These are phyloP conservation scores for Nesoenas mayeri DNA, from an alignment of 2,113 vertebrate species.

Conservation along the genomic window DNA sequence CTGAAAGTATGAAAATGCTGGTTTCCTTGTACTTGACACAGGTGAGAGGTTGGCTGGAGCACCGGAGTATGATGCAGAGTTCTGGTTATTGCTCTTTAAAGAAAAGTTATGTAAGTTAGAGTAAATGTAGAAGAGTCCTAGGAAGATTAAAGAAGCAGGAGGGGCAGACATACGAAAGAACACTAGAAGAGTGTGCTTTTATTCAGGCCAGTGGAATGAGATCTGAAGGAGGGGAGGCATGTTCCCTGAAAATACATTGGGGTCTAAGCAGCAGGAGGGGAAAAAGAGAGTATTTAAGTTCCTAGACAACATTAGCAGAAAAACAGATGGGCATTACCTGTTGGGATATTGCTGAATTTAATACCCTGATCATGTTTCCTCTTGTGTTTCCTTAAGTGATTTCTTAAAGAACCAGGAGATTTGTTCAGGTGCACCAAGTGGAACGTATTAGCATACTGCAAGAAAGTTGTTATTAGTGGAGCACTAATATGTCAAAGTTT, in stretches of 20 bases:
- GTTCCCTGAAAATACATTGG: neutral
- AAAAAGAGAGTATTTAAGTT: neutral
- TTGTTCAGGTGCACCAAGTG: neutral
- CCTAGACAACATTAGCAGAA: neutral
- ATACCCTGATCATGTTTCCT: neutral
- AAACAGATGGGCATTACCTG: neutral
- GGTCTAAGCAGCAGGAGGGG: neutral
- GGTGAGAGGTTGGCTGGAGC: neutral
- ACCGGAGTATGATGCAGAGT: neutral
- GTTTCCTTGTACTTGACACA: neutral
- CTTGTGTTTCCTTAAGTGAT: neutral
- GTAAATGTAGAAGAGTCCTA: neutral
- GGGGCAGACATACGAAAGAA: neutral
- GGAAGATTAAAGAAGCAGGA: neutral
- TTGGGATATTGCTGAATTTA: conserved; percentile 4
- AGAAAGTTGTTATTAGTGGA: neutral
- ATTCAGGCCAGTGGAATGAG: neutral
- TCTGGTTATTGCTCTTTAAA: neutral
- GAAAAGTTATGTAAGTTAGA: neutral
- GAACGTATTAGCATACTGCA: neutral
- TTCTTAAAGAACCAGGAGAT: conserved; percentile 9
- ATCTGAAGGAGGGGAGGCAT: neutral
- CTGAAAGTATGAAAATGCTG: neutral
- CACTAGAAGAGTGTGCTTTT: neutral
- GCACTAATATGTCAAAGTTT: neutral